phyloP scores from a whole-genome alignment of 1,140 invertebrate genomes.

The Drosophila pallidifrons region DNA sequence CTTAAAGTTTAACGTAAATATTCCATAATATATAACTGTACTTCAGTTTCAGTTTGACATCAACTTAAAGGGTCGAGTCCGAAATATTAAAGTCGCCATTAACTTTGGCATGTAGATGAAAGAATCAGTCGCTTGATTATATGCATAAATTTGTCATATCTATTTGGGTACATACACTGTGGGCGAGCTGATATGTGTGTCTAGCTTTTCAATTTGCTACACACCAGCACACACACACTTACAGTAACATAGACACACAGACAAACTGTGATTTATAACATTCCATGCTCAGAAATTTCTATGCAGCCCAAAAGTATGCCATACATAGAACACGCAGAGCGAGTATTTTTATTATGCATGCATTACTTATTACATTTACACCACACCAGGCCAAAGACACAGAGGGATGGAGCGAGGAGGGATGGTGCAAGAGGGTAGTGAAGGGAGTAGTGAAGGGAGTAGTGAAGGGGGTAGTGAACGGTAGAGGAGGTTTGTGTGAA shows the following conservation, averaged over 20 bases:
- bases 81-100: neutral
- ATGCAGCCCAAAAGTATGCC: constrained; percentile 48
- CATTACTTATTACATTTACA: constrained; percentile 55
- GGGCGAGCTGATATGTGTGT: constrained; percentile 7
- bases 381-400: neutral
- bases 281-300: constrained; percentile 42
- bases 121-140: neutral
- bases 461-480: neutral
- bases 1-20: too few species aligned
- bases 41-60: too few species aligned
- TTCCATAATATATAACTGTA: too few species aligned
- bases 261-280: constrained; percentile 45
- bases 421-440: neutral
- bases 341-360: constrained; percentile 50
- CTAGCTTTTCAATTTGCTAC: constrained; percentile 29
- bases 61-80: too few species aligned
- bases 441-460: neutral
- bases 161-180: neutral
- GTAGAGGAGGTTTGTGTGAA: neutral
- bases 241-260: neutral
- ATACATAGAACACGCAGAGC: constrained; percentile 8
- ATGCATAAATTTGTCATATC: constrained; percentile 16
- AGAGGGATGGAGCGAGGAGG: constrained; percentile 2
- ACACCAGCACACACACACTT: neutral
- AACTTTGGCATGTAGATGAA: constrained; percentile 6